These are phyloP conservation scores for Isaurus tuberculatus DNA, from an alignment of 92 coral and sea anemone genomes.

Conservation along the genomic window DNA sequence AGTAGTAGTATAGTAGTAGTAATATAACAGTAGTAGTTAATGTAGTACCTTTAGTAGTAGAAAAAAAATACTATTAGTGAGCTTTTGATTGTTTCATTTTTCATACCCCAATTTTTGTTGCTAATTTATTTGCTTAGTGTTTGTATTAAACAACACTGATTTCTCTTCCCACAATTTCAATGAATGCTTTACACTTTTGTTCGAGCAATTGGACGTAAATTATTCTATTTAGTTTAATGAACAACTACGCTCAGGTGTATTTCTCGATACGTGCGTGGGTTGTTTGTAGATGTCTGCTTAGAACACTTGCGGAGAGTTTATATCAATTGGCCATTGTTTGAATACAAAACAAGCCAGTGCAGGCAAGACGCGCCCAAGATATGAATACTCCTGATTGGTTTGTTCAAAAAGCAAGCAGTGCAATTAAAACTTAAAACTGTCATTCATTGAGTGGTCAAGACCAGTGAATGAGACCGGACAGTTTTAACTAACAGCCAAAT, in stretches of 20 bases:
- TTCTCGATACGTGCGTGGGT: neutral
- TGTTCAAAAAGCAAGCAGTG: neutral
- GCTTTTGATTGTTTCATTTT: neutral
- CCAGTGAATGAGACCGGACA: neutral
- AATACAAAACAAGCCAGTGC: neutral
- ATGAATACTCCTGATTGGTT: neutral
- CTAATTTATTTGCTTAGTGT: too few species aligned
- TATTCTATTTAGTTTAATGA: neutral
- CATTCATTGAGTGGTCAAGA: neutral
- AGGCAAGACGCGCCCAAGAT: slow-evolving; percentile 1
- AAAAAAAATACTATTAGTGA: neutral
- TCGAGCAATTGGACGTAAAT: neutral
- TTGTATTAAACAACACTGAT: too few species aligned
- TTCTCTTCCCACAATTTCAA: too few species aligned
- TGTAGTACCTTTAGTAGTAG: neutral
- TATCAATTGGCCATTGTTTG: slow-evolving; percentile 17
- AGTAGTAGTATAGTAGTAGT: neutral
- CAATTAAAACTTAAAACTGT: neutral
- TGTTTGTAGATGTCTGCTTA: neutral
- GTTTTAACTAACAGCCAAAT: neutral
- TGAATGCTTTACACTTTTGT: neutral
- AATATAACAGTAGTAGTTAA: neutral
- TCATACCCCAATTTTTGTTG: neutral
- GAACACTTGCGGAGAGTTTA: neutral
- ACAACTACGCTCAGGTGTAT: neutral